phyloP scores from a whole-genome alignment of 2,113 vertebrate genomes.

The Loxodonta africana region DNA sequence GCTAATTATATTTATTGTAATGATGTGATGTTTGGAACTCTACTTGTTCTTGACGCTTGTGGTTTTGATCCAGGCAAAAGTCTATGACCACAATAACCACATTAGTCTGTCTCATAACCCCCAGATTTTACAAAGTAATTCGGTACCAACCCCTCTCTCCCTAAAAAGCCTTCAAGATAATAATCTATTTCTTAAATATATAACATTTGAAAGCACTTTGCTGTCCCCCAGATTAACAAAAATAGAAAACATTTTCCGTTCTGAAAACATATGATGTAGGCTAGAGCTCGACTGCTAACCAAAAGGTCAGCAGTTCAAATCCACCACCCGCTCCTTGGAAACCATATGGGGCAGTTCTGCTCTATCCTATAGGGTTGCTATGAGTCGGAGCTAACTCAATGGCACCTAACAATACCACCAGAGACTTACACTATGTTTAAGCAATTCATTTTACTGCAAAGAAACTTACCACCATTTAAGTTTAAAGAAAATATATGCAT shows the following conservation, averaged over 20 bases:
- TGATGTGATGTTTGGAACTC: conserved; percentile 73
- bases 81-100: conserved; percentile 61
- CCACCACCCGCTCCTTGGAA: no score
- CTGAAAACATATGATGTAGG: conserved; percentile 13
- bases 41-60: conserved; percentile 52
- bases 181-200: conserved; percentile 48
- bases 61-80: conserved; percentile 76
- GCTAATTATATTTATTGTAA: conserved; percentile 79
- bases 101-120: conserved; percentile 63
- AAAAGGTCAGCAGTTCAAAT: no score
- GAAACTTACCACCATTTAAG: not conserved
- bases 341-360: no score
- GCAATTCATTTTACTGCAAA: conserved; percentile 21
- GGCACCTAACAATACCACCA: no score
- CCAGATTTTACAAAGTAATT: conserved; percentile 63
- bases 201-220: conserved; percentile 74
- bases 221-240: conserved; percentile 71
- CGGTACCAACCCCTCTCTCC: conserved; percentile 44
- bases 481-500: not conserved
- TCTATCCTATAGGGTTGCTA: no score
- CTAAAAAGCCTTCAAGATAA: conserved; percentile 58
- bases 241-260: conserved; percentile 66
- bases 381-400: no score
- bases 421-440: not conserved
- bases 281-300: not conserved